Conservation (phyloP, 2,888 invertebrate genomes). For the Pyrochroa serraticornis region DNA sequence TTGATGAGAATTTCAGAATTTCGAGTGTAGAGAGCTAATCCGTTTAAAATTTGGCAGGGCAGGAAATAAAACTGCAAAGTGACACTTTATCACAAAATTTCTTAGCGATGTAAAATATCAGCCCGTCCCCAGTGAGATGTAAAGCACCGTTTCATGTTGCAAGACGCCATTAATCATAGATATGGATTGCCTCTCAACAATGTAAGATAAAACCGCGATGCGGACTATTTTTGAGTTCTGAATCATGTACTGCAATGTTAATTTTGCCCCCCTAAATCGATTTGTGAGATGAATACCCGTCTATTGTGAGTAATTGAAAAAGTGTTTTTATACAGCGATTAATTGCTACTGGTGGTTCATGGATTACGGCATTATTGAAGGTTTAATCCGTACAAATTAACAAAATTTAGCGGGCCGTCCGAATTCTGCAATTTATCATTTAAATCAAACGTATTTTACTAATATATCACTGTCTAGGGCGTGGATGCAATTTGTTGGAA, state of each 20-base stretch:
- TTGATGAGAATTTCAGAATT: too few species aligned
- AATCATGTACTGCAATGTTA: too few species aligned
- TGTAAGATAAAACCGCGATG: slow-evolving; percentile 29
- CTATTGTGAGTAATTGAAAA: too few species aligned
- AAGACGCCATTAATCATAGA: slow-evolving; percentile 46
- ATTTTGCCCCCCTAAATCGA: too few species aligned
- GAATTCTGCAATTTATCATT: background rate
- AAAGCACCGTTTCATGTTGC: slow-evolving; percentile 45
- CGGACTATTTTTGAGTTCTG: background rate
- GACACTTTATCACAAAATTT: slow-evolving; percentile 41
- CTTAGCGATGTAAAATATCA: slow-evolving; percentile 43
- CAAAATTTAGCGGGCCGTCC: too few species aligned
- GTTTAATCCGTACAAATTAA: too few species aligned
- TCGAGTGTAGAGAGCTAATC: too few species aligned
- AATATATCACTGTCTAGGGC: background rate
- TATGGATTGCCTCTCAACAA: slow-evolving; percentile 48
- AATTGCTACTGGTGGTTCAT: too few species aligned
- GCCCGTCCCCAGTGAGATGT: slow-evolving; percentile 41
- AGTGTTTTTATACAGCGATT: too few species aligned
- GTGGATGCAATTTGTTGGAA: background rate
- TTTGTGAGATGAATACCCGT: too few species aligned
- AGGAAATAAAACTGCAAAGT: slow-evolving; percentile 16
- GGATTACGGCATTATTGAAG: too few species aligned
- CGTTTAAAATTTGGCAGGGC: too few species aligned
- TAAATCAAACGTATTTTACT: background rate